Evolutionary conservation across 2,888 invertebrate species (phyloP), one percentile per base, ranked within the genome.

Genomic region (Netelia melanura): DNA sequence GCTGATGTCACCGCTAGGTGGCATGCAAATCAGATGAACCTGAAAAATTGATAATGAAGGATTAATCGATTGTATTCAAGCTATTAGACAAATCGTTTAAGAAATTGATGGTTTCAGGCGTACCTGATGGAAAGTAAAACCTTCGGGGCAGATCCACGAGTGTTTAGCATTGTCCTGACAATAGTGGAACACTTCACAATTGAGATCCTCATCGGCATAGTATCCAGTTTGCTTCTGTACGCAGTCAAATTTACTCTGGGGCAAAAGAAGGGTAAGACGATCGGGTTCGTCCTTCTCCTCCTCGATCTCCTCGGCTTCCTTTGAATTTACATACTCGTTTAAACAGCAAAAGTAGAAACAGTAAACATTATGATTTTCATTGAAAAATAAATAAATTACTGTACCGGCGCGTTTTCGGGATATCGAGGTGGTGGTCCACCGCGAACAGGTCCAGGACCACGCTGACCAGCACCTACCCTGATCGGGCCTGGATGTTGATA

Each of bases 21-120:
- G 98, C 97, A 98, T 98, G 94, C 98, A 98, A 93, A 98, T 98
- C 86, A 98, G 94, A 92, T 98, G 98, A 14, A 98, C 98, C 96
- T 98, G 95, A 5, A 54, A 52, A 65, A 23, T 48, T 14, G 2
- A 14, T 14, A 48, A 48, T 48, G 14, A 48, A 14, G 3, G 3
- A 48, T 48, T 48, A 48, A 48, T 48, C 14, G 14, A 14, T 48
- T 14, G 48, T 48, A 14, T 3, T 38, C 5, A 38, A 48, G 48
- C 14, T 3, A 48, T 14, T 3, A 11, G 3, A 14, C 38, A 21
- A 21, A 6, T 38, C 38, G 5, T 38, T 38, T 38, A 1, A 38
- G 38, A 6, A 38, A 38, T 38, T 38, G 5, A 38, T 6, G 38
- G 6, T 58, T n/a, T 25, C 25, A 52, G 10, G 21, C 14, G 9